Conservation (phyloP, 2,113 vertebrate genomes). For the Natator depressus region DNA sequence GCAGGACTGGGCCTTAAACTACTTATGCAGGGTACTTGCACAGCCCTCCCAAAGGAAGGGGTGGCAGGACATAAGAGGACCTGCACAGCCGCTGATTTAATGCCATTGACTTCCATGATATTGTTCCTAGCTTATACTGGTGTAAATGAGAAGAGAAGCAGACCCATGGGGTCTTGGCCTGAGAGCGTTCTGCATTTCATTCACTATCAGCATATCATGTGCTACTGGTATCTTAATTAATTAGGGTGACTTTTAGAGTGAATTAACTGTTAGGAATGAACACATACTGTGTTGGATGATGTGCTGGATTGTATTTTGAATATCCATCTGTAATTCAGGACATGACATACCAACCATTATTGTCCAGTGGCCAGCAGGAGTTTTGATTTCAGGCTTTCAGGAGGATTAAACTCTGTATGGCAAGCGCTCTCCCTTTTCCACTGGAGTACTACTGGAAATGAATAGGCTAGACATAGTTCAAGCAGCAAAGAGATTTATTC, state of each 20-base stretch:
- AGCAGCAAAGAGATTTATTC: not conserved
- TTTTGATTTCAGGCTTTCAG: not conserved
- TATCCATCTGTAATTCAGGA: too few relatives aligned
- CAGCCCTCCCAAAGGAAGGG: too few relatives aligned
- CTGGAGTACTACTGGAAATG: not conserved
- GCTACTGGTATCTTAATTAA: not conserved
- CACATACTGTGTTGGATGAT: not conserved
- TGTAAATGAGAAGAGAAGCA: not conserved
- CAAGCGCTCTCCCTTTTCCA: accelerated
- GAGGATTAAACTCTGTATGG: not conserved
- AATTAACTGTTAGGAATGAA: not conserved
- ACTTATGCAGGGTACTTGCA: too few relatives aligned
- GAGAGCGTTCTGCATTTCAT: not conserved
- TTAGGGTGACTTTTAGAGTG: not conserved
- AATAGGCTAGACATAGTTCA: not conserved
- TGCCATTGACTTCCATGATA: too few relatives aligned
- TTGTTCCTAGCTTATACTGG: too few relatives aligned
- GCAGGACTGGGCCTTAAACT: too few relatives aligned
- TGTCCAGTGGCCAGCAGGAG: not conserved
- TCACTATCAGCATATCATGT: not conserved
- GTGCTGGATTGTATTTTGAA: too few relatives aligned
- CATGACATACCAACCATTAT: not conserved
- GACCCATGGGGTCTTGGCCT: not conserved
- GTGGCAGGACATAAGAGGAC: too few relatives aligned
- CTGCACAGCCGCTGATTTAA: too few relatives aligned